Evolutionary conservation across 2,113 vertebrate genomes (phyloP), one percentile per base, ranked within the genome.

Genomic region (Gymnorhina tibicen): DNA sequence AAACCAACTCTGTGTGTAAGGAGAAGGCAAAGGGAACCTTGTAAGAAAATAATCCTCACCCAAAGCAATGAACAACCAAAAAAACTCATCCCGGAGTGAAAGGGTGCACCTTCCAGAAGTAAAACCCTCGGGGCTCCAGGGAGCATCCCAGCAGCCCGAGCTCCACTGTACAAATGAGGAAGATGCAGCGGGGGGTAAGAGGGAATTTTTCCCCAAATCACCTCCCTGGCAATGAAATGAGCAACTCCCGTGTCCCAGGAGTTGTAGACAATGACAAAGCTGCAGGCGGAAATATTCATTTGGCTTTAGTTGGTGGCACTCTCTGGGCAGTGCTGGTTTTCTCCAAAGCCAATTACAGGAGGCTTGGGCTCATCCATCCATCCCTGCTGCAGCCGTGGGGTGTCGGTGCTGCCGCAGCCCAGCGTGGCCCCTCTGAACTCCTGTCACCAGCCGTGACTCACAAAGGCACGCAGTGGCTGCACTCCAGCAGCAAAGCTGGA

Each of bases 361-460:
- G 28, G 70, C 11, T 28, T 46, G 9, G 30, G 33, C 62, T 32
- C 50, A 27, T 23, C 30, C 11, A 72, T 41, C 32, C 35, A 11
- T 55, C 9, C 69, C 37, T 47, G 53, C 32, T n/a, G 68, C 26
- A 63, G 72, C 44, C 0, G 0, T 6, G 3, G 46, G n/a, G 5
- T 35, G 33, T 23, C 0, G 1, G 11, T 6, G 60, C 55, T 39
- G 39, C 46, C 42, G 21, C 63, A 14, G 68, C 23, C 46, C 77
- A 66, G 64, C 6, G 0, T 7, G 76, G 37, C 8, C 53, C 49
- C 33, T 24, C 26, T 3, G 1, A 59, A 13, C n/a, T 46, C 9
- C 41, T 92, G 67, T 27, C 49, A 59, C 67, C 4, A 1, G 12
- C 49, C 3, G 0, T n/a, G 75, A 56, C 18, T 58, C 49, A 67